A percentile compares a stretch with the other conserved stretches of the same genome.
These are phyloP conservation scores for Hydractinia echinata DNA, from an alignment of 30 jellyfish, hydroid and myxozoan genomes.

Conservation along the genomic window DNA sequence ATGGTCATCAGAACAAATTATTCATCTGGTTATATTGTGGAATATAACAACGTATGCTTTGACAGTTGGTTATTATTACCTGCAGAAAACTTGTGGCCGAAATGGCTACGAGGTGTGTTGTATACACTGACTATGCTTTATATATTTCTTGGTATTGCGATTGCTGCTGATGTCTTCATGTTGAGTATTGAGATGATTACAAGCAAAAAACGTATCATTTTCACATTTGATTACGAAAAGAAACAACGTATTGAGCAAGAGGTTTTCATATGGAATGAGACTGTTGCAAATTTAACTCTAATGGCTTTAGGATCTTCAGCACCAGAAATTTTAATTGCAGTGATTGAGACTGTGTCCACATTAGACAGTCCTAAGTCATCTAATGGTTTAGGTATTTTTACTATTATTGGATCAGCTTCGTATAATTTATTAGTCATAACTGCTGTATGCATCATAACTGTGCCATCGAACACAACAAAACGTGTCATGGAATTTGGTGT, in stretches of 20 bases:
- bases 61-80: constrained; percentile 87
- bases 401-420: constrained; percentile 88
- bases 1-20: constrained; percentile 38
- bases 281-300: constrained; percentile 83
- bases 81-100: constrained; percentile 80
- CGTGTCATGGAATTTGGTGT: constrained; percentile 78
- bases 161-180: constrained; percentile 88
- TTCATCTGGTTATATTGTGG: constrained; percentile 64
- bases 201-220: constrained; percentile 61
- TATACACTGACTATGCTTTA: constrained; percentile 59
- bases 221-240: constrained; percentile 61
- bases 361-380: constrained; percentile 26
- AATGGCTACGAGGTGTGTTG: constrained; percentile 68
- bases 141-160: constrained; percentile 81
- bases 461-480: constrained; percentile 51
- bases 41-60: constrained; percentile 48
- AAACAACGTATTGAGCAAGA: constrained; percentile 60
- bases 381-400: constrained; percentile 62
- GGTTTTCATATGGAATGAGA: constrained; percentile 86
- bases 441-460: constrained; percentile 78
- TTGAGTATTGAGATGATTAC: constrained; percentile 88
- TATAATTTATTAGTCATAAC: constrained; percentile 64
- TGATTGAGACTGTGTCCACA: constrained; percentile 66
- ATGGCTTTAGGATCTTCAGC: constrained; percentile 97
- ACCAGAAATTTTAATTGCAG: constrained; percentile 86